Percentiles rank a stretch among this genome's conserved stretches.
These are phyloP conservation scores for Heliothis virescens DNA, from an alignment of 1,140 invertebrate species.

Conservation along the genomic window DNA sequence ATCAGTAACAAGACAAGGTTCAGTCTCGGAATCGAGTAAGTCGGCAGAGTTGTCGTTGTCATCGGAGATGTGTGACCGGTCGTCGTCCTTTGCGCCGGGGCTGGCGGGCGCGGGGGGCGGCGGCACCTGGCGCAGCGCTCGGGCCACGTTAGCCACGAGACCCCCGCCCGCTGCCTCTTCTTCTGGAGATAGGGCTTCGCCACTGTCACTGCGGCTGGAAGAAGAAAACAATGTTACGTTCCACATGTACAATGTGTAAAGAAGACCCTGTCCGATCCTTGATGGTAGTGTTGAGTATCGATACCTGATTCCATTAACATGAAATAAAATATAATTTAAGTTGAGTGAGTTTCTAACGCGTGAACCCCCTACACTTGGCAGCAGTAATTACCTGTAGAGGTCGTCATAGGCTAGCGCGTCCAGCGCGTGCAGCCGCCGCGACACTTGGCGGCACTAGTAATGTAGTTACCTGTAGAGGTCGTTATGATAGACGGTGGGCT, in stretches of 20 bases:
- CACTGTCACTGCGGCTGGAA: slow-evolving; percentile 77
- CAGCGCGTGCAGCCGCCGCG: too few relatives aligned
- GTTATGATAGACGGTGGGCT: slow-evolving; percentile 92
- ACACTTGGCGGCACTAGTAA: too few relatives aligned
- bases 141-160: slow-evolving; percentile 70
- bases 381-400: too few relatives aligned
- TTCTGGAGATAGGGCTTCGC: slow-evolving; percentile 73
- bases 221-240: neutral
- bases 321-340: too few relatives aligned
- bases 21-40: slow-evolving; percentile 91
- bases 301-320: too few relatives aligned
- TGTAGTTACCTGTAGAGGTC: slow-evolving; percentile 89
- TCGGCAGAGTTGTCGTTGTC: slow-evolving; percentile 88
- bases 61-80: slow-evolving; percentile 72
- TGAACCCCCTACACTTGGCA: too few relatives aligned
- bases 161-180: slow-evolving; percentile 69
- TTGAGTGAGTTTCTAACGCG: too few relatives aligned
- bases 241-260: neutral
- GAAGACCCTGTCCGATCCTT: too few relatives aligned
- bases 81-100: slow-evolving; percentile 59
- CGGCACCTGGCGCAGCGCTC: slow-evolving; percentile 66
- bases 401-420: too few relatives aligned
- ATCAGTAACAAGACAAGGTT: slow-evolving; percentile 93
- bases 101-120: slow-evolving; percentile 38
- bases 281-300: too few relatives aligned